Evolutionary conservation across 2,797 vertebrate genomes (phyloP).

Genomic region (Poeciliopsis presidionis): DNA sequence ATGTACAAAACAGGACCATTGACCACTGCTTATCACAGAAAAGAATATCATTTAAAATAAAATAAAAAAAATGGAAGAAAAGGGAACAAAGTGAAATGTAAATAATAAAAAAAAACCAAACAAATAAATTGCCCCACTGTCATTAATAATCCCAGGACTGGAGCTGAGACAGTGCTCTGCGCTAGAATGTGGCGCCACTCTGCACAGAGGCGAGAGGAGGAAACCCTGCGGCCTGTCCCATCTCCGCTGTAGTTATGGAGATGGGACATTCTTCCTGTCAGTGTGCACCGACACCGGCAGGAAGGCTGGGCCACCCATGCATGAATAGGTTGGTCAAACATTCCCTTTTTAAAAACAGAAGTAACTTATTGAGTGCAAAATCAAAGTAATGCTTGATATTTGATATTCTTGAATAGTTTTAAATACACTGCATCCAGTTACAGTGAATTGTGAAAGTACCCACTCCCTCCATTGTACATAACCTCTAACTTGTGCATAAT

Average conservation of each 20-base stretch:
- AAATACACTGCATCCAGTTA: neutral
- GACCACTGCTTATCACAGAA: conserved; percentile 76
- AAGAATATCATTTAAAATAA: conserved; percentile 60
- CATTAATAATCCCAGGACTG: conserved; percentile 68
- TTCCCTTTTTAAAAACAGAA: neutral
- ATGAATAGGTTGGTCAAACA: neutral
- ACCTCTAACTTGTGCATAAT: neutral
- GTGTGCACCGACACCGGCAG: neutral
- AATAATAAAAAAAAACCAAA: conserved; percentile 41
- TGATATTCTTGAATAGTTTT: neutral
- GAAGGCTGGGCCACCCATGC: neutral
- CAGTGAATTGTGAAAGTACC: neutral
- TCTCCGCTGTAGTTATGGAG: conserved; percentile 54
- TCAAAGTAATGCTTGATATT: neutral
- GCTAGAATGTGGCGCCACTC: conserved; percentile 66
- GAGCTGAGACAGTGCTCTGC: conserved; percentile 69
- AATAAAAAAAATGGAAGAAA: conserved; percentile 24
- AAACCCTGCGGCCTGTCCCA: conserved; percentile 68
- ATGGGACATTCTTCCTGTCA: no score
- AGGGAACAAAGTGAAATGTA: conserved; percentile 68
- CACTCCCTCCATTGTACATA: neutral
- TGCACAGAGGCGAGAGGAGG: conserved; percentile 67
- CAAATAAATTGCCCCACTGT: conserved; percentile 62
- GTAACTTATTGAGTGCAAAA: neutral
- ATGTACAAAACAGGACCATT: conserved; percentile 80